Conservation (phyloP, 1,140 invertebrate genomes). For the Aphidius gifuensis region DNA sequence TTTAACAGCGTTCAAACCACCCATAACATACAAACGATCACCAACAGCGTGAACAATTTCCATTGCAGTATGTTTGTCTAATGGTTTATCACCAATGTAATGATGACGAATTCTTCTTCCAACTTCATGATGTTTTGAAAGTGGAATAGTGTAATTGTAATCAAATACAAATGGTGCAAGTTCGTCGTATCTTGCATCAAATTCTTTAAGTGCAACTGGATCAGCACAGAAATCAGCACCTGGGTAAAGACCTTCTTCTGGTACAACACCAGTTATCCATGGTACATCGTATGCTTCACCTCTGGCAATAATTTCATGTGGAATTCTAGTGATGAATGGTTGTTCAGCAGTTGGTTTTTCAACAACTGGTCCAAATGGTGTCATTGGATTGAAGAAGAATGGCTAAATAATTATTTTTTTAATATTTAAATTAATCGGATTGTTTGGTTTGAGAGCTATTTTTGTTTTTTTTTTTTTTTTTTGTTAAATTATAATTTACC, state of each 20-base stretch:
- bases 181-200: slow-evolving; percentile 56
- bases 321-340: slow-evolving; percentile 60
- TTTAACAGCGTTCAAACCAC: slow-evolving; percentile 54
- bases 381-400: slow-evolving; percentile 60
- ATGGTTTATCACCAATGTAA: slow-evolving; percentile 52
- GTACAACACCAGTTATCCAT: slow-evolving; percentile 59
- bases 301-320: slow-evolving; percentile 55
- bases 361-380: slow-evolving; percentile 61
- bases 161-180: slow-evolving; percentile 58
- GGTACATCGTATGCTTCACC: slow-evolving; percentile 58
- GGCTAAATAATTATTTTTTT: slow-evolving; percentile 38
- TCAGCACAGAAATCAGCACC: slow-evolving; percentile 54
- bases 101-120: slow-evolving; percentile 55
- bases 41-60: slow-evolving; percentile 52
- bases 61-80: slow-evolving; percentile 32
- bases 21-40: slow-evolving; percentile 57
- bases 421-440: not conserved
- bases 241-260: slow-evolving; percentile 64
- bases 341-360: slow-evolving; percentile 50
- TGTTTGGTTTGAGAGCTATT: slow-evolving; percentile 18
- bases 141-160: slow-evolving; percentile 58
- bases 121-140: slow-evolving; percentile 39
- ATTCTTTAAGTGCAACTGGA: slow-evolving; percentile 44
- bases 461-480: not conserved
- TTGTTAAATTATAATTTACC: slow-evolving; percentile 33